Evolutionary conservation across 1,140 invertebrate species (phyloP), one percentile per base, ranked within the genome.

Genomic region (Venturia canescens): DNA sequence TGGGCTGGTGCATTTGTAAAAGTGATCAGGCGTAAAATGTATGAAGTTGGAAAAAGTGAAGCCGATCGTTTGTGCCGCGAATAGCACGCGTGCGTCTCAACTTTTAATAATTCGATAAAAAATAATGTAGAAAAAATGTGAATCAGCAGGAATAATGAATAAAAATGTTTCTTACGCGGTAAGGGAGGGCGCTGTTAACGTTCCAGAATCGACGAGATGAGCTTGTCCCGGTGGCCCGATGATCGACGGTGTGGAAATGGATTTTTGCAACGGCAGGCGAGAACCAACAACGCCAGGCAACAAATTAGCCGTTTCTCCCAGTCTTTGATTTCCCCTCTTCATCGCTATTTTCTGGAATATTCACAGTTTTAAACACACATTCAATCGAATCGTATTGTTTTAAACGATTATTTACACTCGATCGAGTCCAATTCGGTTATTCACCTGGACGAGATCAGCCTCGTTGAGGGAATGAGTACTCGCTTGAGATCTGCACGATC

Each of bases 221-320:
- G 88, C 88, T 66, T 92, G 92, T 82, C 92, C 94, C 82, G 94
- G 92, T 69, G 94, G 94, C 75, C 95, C 95, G 38, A 97, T 94
- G 80, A 97, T 97, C 76, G 97, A 98, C 27, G 97, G 97, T 29
- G 97, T 98, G 15, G 97, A 98, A 82, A 98, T 95, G 70, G 96
- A 97, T 92, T 98, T 98, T 90, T 98, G 97, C 77, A 98, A 93
- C 72, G 96, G 96, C 84, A 97, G 93, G 69, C 96, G 93, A 82
- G 95, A 88, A 71, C 91, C 90, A 76, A 86, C 87, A 63, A 91
- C 86, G 18, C 90, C 94, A 75, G 95, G 94, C 83, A 94, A 91
- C 79, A 96, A 92, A 85, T 94, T 92, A 67, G 93, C 92, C 89
- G 91, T 93, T 93, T 92, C 93, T 90, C 91, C 93, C 94, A 90